These are phyloP conservation scores for Gyps fulvus DNA, from an alignment of 2,113 vertebrate genomes.

Conservation along the genomic window DNA sequence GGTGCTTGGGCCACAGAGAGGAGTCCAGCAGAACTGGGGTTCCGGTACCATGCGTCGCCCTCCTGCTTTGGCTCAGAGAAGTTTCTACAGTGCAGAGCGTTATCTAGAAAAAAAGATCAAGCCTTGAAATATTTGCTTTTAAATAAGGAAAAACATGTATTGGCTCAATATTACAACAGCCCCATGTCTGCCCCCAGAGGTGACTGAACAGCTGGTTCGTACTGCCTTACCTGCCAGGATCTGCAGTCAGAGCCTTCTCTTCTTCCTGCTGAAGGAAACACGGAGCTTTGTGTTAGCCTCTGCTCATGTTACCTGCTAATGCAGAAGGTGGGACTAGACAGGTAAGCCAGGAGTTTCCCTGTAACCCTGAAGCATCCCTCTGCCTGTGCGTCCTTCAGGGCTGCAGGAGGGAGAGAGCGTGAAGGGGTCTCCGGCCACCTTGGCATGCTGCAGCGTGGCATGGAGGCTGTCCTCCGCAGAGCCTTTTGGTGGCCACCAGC, in stretches of 20 bases:
- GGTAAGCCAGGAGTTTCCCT: background rate
- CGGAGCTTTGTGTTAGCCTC: background rate
- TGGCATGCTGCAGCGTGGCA: background rate
- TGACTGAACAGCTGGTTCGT: background rate
- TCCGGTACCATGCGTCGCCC: accelerated
- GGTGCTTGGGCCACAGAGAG: background rate
- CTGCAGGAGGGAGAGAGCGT: background rate
- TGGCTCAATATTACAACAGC: background rate
- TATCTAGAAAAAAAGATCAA: background rate
- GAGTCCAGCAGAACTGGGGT: background rate
- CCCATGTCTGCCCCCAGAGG: background rate
- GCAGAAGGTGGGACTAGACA: background rate
- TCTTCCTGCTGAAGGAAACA: background rate
- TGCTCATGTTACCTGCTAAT: background rate
- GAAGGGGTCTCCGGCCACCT: background rate
- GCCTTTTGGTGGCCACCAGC: background rate
- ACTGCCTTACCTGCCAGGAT: conserved; percentile 1
- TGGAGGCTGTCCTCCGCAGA: background rate
- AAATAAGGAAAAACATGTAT: background rate
- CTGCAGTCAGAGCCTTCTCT: background rate
- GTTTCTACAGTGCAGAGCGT: background rate
- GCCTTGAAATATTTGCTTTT: background rate
- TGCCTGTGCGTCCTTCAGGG: background rate
- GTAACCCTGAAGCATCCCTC: background rate
- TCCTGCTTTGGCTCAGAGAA: background rate